These are phyloP conservation scores for Hipposideros armiger DNA, from an alignment of 2,113 vertebrate species.

Conservation along the genomic window DNA sequence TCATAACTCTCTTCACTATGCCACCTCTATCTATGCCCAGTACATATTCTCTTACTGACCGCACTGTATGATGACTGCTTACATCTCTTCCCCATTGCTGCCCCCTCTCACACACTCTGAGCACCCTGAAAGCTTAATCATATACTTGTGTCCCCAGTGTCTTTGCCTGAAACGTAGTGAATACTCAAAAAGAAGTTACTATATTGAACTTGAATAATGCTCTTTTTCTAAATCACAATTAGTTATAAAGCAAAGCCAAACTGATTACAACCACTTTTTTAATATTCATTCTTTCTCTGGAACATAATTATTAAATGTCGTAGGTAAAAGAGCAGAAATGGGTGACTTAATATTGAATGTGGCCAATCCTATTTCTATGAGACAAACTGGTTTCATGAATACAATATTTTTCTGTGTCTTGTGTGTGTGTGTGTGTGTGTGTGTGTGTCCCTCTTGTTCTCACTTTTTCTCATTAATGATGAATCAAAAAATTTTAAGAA, in stretches of 20 bases:
- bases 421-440: neutral
- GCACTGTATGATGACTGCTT: neutral
- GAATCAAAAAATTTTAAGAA: conserved; percentile 54
- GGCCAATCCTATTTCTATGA: neutral
- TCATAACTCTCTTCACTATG: neutral
- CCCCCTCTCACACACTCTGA: neutral
- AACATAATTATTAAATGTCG: neutral
- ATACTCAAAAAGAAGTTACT: neutral
- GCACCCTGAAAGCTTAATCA: neutral
- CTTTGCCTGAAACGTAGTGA: neutral
- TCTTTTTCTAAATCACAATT: neutral
- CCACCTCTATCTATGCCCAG: neutral
- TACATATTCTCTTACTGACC: neutral
- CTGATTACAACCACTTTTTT: conserved; percentile 9
- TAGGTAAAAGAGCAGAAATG: neutral
- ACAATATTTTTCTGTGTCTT: neutral
- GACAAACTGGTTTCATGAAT: conserved; percentile 36
- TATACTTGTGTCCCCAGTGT: neutral
- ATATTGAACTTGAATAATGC: neutral
- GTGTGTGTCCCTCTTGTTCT: neutral
- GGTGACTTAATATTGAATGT: conserved; percentile 21
- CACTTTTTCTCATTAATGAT: conserved; percentile 54
- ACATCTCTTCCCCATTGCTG: neutral
- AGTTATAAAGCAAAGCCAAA: conserved; percentile 41
- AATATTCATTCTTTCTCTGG: conserved; percentile 13